Base-by-base conservation (phyloP, 2,797 vertebrate species). In the Morus bassanus region DNA sequence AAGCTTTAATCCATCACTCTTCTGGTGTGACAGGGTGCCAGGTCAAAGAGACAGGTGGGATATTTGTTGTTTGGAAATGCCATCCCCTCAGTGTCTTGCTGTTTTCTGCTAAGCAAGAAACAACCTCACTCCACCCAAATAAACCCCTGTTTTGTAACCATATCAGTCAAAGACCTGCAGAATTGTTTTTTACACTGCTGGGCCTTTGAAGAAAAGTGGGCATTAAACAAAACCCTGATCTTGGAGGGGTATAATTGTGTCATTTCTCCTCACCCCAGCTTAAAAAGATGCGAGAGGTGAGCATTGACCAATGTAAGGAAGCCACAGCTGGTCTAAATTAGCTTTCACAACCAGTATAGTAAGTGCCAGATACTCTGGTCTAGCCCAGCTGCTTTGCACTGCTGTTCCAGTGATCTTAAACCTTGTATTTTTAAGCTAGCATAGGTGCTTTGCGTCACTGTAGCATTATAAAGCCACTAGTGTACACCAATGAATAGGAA, bases 1-100 rank as follows among this genome's bases (percentile, higher is more conserved):
- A 93, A 85, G 53, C 81, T 92, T 96, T 80, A 72, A 77, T 68
- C 39, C 81, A 85, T 77, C 91, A 75, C 87, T 88, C 13, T 45
- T 72, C 60, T 85, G 86, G 53, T 28, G 73, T 73, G 78, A 85
- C 30, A 24, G 50, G n/a, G 28, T 93, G 53, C 80, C 81, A 85
- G 63, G 67, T 87, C 76, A 88, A 68, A 85, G 30, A 25, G 53
- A 78, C 92, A 92, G 84, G 81, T 95, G 88, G 88, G 50, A 74
- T 92, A 61, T 78, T 68, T 69, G 43, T 37, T 83, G 27, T 88
- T 91, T 90, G 60, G 64, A 89, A 93, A 92, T 48, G 30, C 19
- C 84, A 83, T 80, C 61, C 17, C 35, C 23, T 7, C 14, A 7
- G 65, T n/a, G 35, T 39, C 85, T 85, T 48, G 27, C 39, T 87